Evolutionary conservation across 2,888 invertebrate species (phyloP).

Genomic region (Mactromeris polynyma): DNA sequence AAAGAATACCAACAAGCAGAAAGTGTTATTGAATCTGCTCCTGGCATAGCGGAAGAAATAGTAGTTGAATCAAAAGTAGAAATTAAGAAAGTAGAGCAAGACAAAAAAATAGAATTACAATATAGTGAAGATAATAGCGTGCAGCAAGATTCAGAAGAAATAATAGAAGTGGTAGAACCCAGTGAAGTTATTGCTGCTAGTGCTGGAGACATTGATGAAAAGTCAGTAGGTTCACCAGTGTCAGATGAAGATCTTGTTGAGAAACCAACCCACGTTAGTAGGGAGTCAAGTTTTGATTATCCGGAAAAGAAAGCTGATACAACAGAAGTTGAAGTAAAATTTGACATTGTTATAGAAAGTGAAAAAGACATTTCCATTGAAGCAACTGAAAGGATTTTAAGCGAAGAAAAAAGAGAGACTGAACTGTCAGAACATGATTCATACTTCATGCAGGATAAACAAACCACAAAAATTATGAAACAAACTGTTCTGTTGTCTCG

Average conservation of each 20-base stretch:
- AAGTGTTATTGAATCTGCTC: neutral
- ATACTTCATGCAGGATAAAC: constrained; percentile 40
- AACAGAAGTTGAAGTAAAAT: constrained; percentile 7
- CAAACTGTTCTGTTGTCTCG: constrained; percentile 64
- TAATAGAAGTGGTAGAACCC: no score
- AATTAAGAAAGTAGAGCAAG: neutral
- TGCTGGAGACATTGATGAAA: constrained; percentile 8
- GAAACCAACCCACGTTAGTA: constrained; percentile 67
- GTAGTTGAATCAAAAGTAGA: neutral
- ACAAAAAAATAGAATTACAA: neutral
- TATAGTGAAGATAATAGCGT: neutral
- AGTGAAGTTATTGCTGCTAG: neutral
- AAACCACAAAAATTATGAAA: constrained; percentile 39
- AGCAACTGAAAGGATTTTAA: constrained; percentile 5
- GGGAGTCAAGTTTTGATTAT: constrained; percentile 56
- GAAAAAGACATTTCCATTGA: neutral
- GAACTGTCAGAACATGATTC: constrained; percentile 44
- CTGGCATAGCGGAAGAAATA: neutral
- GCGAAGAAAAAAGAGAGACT: constrained; percentile 4
- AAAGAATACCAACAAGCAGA: neutral
- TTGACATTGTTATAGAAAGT: neutral
- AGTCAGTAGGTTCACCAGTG: constrained; percentile 52
- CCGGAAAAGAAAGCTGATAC: constrained; percentile 18
- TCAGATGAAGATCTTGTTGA: constrained; percentile 76
- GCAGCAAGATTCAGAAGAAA: neutral